These are phyloP conservation scores for Lagodon rhomboides DNA, from an alignment of 2,797 vertebrate genomes.

Conservation along the genomic window DNA sequence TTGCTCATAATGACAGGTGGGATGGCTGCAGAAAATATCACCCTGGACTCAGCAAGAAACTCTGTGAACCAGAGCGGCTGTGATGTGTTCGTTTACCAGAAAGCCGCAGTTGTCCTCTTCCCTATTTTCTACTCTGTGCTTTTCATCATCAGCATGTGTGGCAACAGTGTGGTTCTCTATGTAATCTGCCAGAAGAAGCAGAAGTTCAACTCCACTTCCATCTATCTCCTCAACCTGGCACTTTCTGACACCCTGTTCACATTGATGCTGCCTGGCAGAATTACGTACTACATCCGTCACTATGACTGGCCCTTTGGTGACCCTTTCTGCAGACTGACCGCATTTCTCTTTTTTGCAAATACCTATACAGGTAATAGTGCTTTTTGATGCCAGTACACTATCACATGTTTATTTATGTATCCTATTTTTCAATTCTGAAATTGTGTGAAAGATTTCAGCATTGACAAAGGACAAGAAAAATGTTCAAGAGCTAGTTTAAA, in stretches of 20 bases:
- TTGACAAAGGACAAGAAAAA: neutral
- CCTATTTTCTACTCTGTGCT: constrained; percentile 86
- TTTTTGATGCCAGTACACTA: neutral
- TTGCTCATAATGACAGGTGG: constrained; percentile 38
- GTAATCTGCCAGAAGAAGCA: constrained; percentile 86
- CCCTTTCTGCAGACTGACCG: constrained; percentile 83
- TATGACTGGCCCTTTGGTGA: constrained; percentile 91
- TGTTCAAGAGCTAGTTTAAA: neutral
- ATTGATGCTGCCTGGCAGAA: constrained; percentile 86
- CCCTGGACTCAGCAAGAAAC: constrained; percentile 30
- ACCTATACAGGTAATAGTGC: constrained; percentile 83
- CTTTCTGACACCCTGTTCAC: constrained; percentile 90
- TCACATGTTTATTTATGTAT: neutral
- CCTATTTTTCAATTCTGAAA: no score
- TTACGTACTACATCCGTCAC: constrained; percentile 86
- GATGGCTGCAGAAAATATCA: constrained; percentile 66
- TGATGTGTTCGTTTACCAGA: constrained; percentile 81
- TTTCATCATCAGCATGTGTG: constrained; percentile 83
- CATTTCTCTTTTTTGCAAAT: constrained; percentile 88
- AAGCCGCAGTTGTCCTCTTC: constrained; percentile 80
- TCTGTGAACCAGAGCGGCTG: constrained; percentile 81
- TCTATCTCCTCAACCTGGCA: constrained; percentile 90
- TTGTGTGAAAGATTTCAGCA: neutral
- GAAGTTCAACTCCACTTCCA: constrained; percentile 89
- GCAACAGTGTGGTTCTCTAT: constrained; percentile 88